Evolutionary conservation across 2,113 vertebrate genomes (phyloP).

Genomic region (Microtus montanus): DNA sequence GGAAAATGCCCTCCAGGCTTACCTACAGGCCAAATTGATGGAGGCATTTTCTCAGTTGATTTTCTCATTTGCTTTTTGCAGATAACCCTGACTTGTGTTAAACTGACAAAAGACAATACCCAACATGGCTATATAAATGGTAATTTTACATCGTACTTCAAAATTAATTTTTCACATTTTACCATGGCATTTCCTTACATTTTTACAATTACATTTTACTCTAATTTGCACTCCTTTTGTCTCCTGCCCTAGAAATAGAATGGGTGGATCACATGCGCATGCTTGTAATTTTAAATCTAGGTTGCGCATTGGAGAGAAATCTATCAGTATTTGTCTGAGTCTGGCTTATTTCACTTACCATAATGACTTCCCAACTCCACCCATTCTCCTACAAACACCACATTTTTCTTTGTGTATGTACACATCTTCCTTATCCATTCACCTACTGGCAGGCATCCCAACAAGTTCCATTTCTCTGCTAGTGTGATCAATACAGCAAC

Average conservation of each 20-base stretch:
- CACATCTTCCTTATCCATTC: neutral
- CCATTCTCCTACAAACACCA: neutral
- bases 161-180: too few species aligned
- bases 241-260: too few species aligned
- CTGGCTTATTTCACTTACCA: neutral
- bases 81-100: neutral
- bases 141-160: neutral
- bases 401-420: neutral
- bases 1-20: neutral
- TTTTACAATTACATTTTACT: too few species aligned
- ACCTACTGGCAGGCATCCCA: neutral
- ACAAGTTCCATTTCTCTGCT: neutral
- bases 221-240: too few species aligned
- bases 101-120: neutral
- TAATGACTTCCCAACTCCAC: neutral
- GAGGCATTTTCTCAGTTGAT: neutral
- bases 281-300: neutral
- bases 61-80: neutral
- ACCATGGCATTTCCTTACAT: too few species aligned
- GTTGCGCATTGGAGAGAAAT: neutral
- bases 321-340: neutral
- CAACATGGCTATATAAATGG: neutral
- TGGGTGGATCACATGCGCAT: too few species aligned
- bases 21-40: neutral
- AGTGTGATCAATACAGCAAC: neutral